These are phyloP conservation scores for Micropterix aruncella DNA, from an alignment of 2,888 invertebrate species.

Conservation along the genomic window DNA sequence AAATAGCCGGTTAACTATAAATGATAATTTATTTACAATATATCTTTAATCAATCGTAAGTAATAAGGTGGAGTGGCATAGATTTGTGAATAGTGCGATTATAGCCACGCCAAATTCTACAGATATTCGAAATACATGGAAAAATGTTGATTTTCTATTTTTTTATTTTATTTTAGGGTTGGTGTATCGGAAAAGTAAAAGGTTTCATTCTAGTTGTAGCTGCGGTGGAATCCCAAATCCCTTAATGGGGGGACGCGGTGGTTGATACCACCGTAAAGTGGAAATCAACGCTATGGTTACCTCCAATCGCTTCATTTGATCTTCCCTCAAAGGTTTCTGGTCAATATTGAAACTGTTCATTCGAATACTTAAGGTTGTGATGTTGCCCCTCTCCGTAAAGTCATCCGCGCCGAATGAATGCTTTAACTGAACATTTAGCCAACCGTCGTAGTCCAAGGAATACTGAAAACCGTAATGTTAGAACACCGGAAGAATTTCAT, in stretches of 20 bases:
- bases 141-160: too few species aligned
- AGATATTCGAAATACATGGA: too few species aligned
- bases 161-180: neutral
- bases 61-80: too few species aligned
- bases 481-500: too few species aligned
- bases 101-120: too few species aligned
- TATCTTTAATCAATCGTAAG: too few species aligned
- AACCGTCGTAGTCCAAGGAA: constrained; percentile 57
- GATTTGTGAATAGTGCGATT: too few species aligned
- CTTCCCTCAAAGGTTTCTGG: constrained; percentile 41
- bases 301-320: constrained; percentile 41
- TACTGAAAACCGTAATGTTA: too few species aligned
- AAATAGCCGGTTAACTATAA: too few species aligned
- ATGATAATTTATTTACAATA: too few species aligned
- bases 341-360: constrained; percentile 46
- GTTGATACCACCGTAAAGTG: neutral
- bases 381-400: constrained; percentile 52
- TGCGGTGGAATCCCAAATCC: too few species aligned
- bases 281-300: constrained; percentile 19
- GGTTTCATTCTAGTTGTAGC: too few species aligned
- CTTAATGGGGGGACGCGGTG: neutral
- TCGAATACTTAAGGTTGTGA: constrained; percentile 55
- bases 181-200: neutral
- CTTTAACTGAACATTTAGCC: constrained; percentile 53
- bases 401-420: constrained; percentile 48